Percentiles rank a stretch among this genome's conserved stretches.
Evolutionary conservation across 2,113 vertebrate species (phyloP).

Genomic region (Sorex fumeus): DNA sequence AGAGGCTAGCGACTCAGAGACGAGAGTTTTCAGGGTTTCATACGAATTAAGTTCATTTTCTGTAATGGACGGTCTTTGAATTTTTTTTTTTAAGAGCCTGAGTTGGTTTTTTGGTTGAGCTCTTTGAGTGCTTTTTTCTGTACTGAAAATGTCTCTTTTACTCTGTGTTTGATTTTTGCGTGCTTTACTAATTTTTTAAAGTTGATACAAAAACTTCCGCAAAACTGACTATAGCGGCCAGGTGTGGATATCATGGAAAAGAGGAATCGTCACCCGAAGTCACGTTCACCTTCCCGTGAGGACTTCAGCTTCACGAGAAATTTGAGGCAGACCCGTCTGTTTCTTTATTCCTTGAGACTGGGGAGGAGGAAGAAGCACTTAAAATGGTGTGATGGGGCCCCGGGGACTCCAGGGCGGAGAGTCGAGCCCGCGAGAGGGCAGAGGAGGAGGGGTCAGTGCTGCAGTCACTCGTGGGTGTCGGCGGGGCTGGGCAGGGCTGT

Average conservation of each 20-base stretch:
- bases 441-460: too few species aligned
- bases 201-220: background rate
- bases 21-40: constrained; percentile 52
- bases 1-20: constrained; percentile 49
- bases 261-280: constrained; percentile 47
- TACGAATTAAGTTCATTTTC: constrained; percentile 46
- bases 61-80: background rate
- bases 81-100: background rate
- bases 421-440: too few species aligned
- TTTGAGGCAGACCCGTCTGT: too few species aligned
- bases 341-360: too few species aligned
- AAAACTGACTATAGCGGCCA: constrained; percentile 55
- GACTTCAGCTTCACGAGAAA: too few species aligned
- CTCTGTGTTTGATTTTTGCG: background rate
- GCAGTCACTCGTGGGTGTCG: too few species aligned
- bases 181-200: too few species aligned
- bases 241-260: constrained; percentile 37
- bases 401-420: too few species aligned
- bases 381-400: too few species aligned
- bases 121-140: background rate
- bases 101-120: background rate
- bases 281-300: constrained; percentile 14
- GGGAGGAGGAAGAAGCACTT: too few species aligned
- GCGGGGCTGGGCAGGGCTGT: too few species aligned
- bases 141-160: constrained; percentile 51